Evolutionary conservation across 2,797 vertebrate species (phyloP), one percentile per base, ranked within the genome.

Genomic region (Tympanoctomys barrerae): DNA sequence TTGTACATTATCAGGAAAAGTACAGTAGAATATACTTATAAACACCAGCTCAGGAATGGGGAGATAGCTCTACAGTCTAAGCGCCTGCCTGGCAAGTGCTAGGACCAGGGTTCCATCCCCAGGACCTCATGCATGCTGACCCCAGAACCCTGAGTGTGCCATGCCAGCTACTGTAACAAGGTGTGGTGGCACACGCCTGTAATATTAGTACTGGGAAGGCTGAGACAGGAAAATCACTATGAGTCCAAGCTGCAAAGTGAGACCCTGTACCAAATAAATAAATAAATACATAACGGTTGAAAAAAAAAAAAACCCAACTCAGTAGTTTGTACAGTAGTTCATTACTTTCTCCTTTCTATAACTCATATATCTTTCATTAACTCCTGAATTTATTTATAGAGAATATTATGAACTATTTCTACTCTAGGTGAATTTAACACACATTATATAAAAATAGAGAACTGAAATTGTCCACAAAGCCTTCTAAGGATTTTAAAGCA

Each of bases 1-100:
- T 78, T 70, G 54, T 33, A 42, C 4, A 49, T 82, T 73, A 75
- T 59, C 39, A 64, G 62, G 28, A 79, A 96, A 49, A 18, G 78
- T 91, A 80, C 86, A 84, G 71, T 95, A 94, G 26, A 84, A 75
- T 64, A 64, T 68, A 7, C 13, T 86, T 95, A 83, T 5, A 42
- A 95, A 80, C 2, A 75, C 26, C 16, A 57, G 16, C 14, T 57
- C 54, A 57, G 54, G 14, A 14, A 1, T 57, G 54, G 54, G 54
- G 54, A 57, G 14, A 18, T 57, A 57, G 54, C 54, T 57, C 16
- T 18, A 4, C 16, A 57, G 54, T 18, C 16, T 57, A 18, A 57
- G 54, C 16, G 14, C 4, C 54, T 57, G 54, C 5, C 54, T 57
- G 54, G 4, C 16, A 57, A 57, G 54, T 18, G 5, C 54, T 3